A percentile compares a stretch with the other conserved stretches of the same genome.
Conservation (phyloP, 2,888 invertebrate genomes). For the Emmelina monodactyla region DNA sequence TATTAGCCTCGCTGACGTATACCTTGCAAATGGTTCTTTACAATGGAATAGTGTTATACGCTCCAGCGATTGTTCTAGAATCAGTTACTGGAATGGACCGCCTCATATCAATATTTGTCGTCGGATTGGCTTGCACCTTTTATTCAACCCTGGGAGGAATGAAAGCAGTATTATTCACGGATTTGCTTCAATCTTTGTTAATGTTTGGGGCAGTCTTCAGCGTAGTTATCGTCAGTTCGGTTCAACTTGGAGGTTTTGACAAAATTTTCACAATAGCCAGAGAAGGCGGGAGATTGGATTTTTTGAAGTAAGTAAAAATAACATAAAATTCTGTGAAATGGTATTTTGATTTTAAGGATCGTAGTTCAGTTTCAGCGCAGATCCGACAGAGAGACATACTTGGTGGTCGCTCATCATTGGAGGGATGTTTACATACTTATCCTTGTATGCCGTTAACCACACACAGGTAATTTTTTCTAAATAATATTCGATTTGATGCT, state of each 20-base stretch:
- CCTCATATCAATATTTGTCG: constrained; percentile 74
- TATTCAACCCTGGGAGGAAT: constrained; percentile 90
- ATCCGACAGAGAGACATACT: constrained; percentile 84
- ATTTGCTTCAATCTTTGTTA: constrained; percentile 82
- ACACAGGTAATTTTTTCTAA: constrained; percentile 62
- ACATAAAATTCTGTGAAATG: no score
- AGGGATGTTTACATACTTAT: constrained; percentile 80
- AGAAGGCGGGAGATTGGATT: constrained; percentile 74
- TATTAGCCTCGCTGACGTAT: constrained; percentile 84
- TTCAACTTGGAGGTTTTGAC: constrained; percentile 73
- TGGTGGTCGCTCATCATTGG: constrained; percentile 85
- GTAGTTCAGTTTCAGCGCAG: constrained; percentile 69
- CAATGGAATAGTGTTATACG: constrained; percentile 92
- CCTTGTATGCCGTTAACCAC: constrained; percentile 88
- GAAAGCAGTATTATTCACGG: constrained; percentile 89
- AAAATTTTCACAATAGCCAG: constrained; percentile 76
- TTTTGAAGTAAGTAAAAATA: constrained; percentile 73
- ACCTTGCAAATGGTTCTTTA: constrained; percentile 89
- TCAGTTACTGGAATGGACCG: constrained; percentile 83
- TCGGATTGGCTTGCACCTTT: constrained; percentile 83
- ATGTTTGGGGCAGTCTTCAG: constrained; percentile 87
- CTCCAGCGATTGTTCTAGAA: constrained; percentile 89
- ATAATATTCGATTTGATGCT: no score
- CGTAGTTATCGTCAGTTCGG: constrained; percentile 76
- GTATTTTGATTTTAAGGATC: background rate